Base-by-base conservation (phyloP, 2,113 vertebrate genomes). In the Malaclemys terrapin region DNA sequence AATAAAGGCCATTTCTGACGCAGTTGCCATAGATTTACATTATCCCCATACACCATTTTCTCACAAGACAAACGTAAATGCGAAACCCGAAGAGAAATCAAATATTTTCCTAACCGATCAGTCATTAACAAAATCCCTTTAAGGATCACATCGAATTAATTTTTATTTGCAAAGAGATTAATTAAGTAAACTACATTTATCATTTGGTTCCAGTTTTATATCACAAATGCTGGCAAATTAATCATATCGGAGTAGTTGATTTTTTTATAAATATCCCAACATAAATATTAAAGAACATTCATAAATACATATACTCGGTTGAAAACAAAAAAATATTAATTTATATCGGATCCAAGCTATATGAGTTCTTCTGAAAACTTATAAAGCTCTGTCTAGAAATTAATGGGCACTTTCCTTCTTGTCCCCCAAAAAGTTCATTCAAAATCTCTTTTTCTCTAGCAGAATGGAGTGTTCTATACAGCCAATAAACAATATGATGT, bases 141-240 rank as follows among this genome's bases (percentile, higher is more conserved):
- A 92, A 93, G 54, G 91, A 38, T 10, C 94, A 93, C 91, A 92
- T 82, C 82, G 82, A 82, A 86, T 72, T 27, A 31, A 13, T 42
- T 86, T 92, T 95, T 92, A 93, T 94, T 94, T 80, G 14, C 65
- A 0, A 42, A 65, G 72, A 57, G n/a, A 19, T 38, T 38, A n/a
- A 22, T 72, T 72, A 72, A 72, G 20, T 72, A 72, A n/a, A 20
- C 8, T 22, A n/a, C 65, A 38, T n/a, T 20, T 38, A 72, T 19
- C 65, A n/a, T n/a, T 69, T n/a, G 65, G n/a, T 69, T 20, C 31
- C 65, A 72, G 10, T 10, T 72, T 38, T 72, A 72, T 38, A 38
- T 20, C 20, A 38, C n/a, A 72, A 38, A 72, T 38, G 35, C 19
- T 38, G 19, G 65, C 65, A 72, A 72, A 38, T 72, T 38, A 38